A percentile compares a stretch with the other conserved stretches of the same genome.
Conservation (phyloP, 2,113 vertebrate genomes). For the Galemys pyrenaicus region DNA sequence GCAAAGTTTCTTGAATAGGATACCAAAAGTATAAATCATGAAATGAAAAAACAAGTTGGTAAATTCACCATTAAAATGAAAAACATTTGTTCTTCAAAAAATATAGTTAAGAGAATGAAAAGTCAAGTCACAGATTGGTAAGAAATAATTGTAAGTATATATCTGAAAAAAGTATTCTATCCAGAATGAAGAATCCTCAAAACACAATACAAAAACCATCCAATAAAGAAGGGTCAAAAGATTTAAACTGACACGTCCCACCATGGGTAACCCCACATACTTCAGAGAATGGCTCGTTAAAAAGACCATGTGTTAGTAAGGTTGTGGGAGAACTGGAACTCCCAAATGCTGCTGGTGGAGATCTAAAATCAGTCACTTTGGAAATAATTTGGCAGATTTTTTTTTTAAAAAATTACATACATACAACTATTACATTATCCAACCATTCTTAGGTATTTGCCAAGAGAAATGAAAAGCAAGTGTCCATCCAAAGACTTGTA, state of each 20-base stretch:
- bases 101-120: not conserved
- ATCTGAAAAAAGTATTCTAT: not conserved
- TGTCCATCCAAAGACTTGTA: not conserved
- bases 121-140: not conserved
- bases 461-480: not conserved
- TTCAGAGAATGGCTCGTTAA: no score
- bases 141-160: not conserved
- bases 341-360: no score
- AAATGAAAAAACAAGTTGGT: slow-evolving; percentile 26
- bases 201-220: not conserved
- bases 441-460: not conserved
- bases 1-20: slow-evolving; percentile 16
- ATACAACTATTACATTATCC: not conserved
- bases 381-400: not conserved
- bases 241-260: not conserved
- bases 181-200: not conserved
- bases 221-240: not conserved
- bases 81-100: not conserved
- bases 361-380: no score
- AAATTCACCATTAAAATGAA: not conserved
- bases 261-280: no score
- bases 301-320: no score
- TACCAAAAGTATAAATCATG: not conserved
- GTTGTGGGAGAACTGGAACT: no score
- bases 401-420: not conserved